Evolutionary conservation across 2,797 vertebrate genomes (phyloP).

Genomic region (Acipenser ruthenus): DNA sequence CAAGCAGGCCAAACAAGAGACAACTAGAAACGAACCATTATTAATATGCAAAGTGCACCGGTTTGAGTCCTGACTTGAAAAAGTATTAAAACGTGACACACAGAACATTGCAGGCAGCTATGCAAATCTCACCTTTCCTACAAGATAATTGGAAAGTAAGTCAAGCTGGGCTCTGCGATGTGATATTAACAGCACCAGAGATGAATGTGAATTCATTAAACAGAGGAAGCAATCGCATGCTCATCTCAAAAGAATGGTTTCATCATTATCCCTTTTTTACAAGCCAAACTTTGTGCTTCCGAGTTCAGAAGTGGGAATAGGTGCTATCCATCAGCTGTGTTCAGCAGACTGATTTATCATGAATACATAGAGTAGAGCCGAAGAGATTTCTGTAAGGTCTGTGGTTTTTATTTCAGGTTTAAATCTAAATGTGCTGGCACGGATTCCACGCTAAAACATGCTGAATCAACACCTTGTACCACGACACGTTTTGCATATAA

Average conservation of each 20-base stretch:
- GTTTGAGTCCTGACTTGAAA: neutral
- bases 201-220: conserved; percentile 13
- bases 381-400: no score
- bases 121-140: conserved; percentile 13
- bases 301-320: neutral
- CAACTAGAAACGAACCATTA: neutral
- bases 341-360: no score
- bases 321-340: neutral
- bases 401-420: no score
- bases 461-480: no score
- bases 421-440: no score
- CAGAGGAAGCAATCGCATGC: neutral
- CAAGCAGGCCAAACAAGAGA: neutral
- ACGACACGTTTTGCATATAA: no score
- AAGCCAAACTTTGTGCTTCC: neutral
- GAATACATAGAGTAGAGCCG: no score
- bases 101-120: neutral
- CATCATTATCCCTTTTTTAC: no score
- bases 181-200: conserved; percentile 14
- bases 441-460: no score
- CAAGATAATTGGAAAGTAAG: conserved; percentile 7
- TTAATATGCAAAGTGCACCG: neutral
- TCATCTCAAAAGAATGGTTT: neutral
- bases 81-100: neutral
- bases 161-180: conserved; percentile 8